Evolutionary conservation across 2,888 invertebrate species (phyloP), one percentile per base, ranked within the genome.

Genomic region (Eilema sororculum): DNA sequence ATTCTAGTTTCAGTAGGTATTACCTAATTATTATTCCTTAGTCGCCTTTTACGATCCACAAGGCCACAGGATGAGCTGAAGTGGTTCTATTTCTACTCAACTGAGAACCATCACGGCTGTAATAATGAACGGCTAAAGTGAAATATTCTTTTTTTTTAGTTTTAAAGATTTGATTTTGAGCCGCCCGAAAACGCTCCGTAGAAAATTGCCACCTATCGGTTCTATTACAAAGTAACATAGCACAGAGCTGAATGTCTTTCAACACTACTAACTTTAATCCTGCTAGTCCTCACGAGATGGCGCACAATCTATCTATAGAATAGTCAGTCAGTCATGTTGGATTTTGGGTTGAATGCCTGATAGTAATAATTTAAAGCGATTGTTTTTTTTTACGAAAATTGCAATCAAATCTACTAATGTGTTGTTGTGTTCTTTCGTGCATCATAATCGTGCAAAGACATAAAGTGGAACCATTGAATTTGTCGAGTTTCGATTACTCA

Each of bases 341-440:
- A 80, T 87, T 86, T 81, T 86, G 89, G 83, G 90, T 90, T 92
- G 91, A 91, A 92, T 91, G 91, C 86, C 92, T 91, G 92, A 91
- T 93, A 90, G 88, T 87, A 86, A 82, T 86, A 84, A 85, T 86
- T 86, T 79, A 81, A 79, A 78, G 84, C 81, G 77, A 77, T 77
- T 78, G 78, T 81, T 84, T 89, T 89, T 68, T 87, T 90, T 89
- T 84, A 76, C 78, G 69, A 82, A 87, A 87, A 83, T 85, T 83
- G 81, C 71, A 79, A 86, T 74, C 56, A 69, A 72, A 72, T 65
- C 75, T 74, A 68, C 71, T 46, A 75, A 74, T 75, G 72, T 59
- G 57, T 59, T 70, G 57, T 76, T 77, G 78, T 84, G 79, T 70
- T 75, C 66, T 69, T 79, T 77, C 77, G 79, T 74, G 79, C 77